Evolutionary conservation across 2,797 vertebrate species (phyloP).

Genomic region (Lagorchestes hirsutus): DNA sequence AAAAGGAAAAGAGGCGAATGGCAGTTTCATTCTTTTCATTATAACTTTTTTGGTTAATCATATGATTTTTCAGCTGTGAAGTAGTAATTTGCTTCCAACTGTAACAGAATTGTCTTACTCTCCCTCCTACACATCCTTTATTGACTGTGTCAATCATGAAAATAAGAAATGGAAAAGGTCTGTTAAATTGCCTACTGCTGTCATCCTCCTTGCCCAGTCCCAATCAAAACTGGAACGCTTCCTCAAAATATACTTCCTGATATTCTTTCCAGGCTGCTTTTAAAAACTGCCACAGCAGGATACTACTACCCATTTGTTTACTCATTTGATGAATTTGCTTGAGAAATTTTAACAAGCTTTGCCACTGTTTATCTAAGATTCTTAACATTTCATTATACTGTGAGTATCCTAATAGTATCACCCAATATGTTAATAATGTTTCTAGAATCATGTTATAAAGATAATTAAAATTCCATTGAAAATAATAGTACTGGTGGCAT

Average conservation of each 20-base stretch:
- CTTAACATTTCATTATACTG: neutral
- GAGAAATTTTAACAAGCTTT: neutral
- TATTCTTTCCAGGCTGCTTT: neutral
- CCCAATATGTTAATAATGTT: neutral
- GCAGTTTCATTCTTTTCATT: neutral
- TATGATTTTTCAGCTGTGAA: neutral
- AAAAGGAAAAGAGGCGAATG: neutral
- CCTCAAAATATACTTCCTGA: neutral
- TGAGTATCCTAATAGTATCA: neutral
- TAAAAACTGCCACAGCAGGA: neutral
- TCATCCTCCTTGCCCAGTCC: neutral
- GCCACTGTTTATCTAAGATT: neutral
- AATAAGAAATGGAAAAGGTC: neutral
- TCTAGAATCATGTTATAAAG: neutral
- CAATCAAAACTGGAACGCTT: neutral
- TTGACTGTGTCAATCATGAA: conserved; percentile 1
- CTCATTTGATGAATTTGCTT: neutral
- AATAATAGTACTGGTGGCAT: neutral
- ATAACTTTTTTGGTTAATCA: neutral
- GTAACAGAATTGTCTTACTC: neutral
- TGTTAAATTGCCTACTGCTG: neutral
- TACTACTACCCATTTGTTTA: neutral
- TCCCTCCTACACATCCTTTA: neutral
- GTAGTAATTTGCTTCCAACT: neutral
- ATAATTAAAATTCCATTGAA: neutral